Base-by-base conservation (phyloP, 2,888 invertebrate genomes). In the Neocrepidodera transversa region DNA sequence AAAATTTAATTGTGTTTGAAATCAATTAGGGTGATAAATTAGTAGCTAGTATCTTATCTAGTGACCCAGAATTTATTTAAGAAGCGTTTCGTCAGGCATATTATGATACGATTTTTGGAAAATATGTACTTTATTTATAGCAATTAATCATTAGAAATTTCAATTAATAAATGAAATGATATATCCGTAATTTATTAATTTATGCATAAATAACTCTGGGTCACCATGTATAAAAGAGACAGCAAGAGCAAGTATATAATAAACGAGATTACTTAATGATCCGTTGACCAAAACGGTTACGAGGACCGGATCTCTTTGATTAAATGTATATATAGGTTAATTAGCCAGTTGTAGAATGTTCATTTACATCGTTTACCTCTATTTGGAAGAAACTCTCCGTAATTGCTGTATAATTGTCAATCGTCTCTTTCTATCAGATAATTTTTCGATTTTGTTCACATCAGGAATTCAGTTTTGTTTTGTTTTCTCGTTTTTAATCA, bases 251-350 rank as follows among this genome's bases (percentile, higher is more conserved):
- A 32, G 13, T 13, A 8, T 13, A 32, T 10, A 35, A 36, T 38
- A 23, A 23, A 28, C 40, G 26, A 58, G n/a, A 54, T 62, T 62
- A 49, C 56, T 30, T 49, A 52, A 62, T 40, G 32, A 50, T 36
- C 26, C 16, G 38, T 35, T 54, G 45, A 36, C 63, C 64, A 57
- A 62, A 60, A 65, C 13, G 64, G 62, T 51, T 26, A 58, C 58
- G 58, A 66, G 63, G 65, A 62, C 65, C 66, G 64, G 65, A 65
- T 65, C 54, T 65, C 61, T 65, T 64, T 61, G 66, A 62, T 63
- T 65, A 50, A 64, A 64, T 48, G 51, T 40, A 63, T 58, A 68
- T 62, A 65, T 63, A 59, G 68, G 66, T 65, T 67, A 67, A 68
- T 68, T 66, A 63, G 64, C 40, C 55, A 17, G 51, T 58, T 51